Percentiles rank a stretch among this genome's conserved stretches.
Conservation (phyloP, 2,888 invertebrate genomes). For the Tetramorium bicarinatum region DNA sequence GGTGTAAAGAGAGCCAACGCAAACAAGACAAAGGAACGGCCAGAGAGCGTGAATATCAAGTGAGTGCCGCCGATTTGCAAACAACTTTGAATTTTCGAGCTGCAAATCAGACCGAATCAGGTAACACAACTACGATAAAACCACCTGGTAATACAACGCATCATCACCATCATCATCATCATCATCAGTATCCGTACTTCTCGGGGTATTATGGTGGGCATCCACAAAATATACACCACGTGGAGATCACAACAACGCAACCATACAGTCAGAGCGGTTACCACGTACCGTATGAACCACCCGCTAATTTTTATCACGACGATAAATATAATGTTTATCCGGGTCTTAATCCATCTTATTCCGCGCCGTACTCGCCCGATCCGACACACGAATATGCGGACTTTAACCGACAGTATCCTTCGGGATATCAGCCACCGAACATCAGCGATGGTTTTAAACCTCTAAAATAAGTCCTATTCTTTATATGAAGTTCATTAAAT, state of each 20-base stretch:
- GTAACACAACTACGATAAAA: constrained; percentile 38
- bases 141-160: neutral
- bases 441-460: constrained; percentile 65
- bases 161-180: neutral
- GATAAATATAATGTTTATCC: constrained; percentile 62
- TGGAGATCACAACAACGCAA: constrained; percentile 75
- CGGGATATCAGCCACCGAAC: constrained; percentile 56
- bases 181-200: constrained; percentile 46
- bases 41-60: constrained; percentile 31
- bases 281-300: constrained; percentile 64
- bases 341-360: constrained; percentile 37
- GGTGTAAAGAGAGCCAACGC: constrained; percentile 15
- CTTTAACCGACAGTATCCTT: constrained; percentile 52
- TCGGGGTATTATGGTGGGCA: constrained; percentile 81
- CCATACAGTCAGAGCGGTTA: constrained; percentile 58
- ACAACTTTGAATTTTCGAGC: neutral
- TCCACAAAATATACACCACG: constrained; percentile 77
- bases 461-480: constrained; percentile 31
- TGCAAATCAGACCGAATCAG: constrained; percentile 27
- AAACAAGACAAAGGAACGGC: constrained; percentile 10
- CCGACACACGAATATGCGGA: constrained; percentile 64
- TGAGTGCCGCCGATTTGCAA: constrained; percentile 19
- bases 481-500: neutral
- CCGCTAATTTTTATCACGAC: constrained; percentile 65
- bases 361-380: constrained; percentile 54